Evolutionary conservation across 2,797 vertebrate genomes (phyloP).

Genomic region (Trichosurus vulpecula): DNA sequence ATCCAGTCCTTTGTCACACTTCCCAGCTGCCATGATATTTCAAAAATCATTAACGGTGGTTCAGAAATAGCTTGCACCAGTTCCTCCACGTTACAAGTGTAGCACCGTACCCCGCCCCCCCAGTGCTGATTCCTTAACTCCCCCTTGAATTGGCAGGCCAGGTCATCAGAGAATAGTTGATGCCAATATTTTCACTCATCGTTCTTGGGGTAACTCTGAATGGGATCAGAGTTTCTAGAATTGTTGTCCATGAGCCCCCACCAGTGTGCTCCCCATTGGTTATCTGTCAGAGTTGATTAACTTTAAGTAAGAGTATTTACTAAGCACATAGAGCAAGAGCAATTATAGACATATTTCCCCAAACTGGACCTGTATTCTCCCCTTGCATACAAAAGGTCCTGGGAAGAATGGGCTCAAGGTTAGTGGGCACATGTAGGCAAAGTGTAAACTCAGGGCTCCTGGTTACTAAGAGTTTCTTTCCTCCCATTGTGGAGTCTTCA

Average conservation of each 20-base stretch:
- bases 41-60: not conserved
- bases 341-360: not conserved
- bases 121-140: not conserved
- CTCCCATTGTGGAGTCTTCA: not conserved
- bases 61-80: not conserved
- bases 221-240: not conserved
- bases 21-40: not conserved
- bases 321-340: not conserved
- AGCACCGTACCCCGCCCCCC: no score
- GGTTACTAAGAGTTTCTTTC: not conserved
- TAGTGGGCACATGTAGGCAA: not conserved
- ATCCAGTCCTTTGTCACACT: not conserved
- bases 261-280: not conserved
- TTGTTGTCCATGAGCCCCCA: not conserved
- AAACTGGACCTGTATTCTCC: not conserved
- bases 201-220: not conserved
- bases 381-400: not conserved
- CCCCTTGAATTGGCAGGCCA: not conserved
- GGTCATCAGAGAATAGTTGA: not conserved
- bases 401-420: not conserved
- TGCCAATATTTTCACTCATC: not conserved
- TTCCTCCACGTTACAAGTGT: not conserved
- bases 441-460: not conserved
- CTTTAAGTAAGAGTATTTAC: not conserved
- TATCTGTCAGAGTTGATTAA: not conserved